phyloP scores from a whole-genome alignment of 1,140 invertebrate genomes.

The Pseudomyrmex cubaensis region DNA sequence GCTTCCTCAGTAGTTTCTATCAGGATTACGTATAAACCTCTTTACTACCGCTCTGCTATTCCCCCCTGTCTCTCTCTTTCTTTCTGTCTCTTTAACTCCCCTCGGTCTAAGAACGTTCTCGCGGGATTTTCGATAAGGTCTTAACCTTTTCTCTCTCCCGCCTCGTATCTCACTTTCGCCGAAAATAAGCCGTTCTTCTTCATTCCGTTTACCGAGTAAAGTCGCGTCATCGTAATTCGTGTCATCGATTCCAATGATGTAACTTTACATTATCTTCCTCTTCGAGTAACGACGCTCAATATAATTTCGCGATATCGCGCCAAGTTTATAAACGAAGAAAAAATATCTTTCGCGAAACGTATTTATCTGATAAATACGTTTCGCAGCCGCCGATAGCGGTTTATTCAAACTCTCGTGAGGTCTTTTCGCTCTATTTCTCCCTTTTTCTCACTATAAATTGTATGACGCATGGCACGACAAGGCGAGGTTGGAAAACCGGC shows the following conservation, averaged over 20 bases:
- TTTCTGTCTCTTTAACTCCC: slow-evolving; percentile 19
- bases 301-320: slow-evolving; percentile 17
- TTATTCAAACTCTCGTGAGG: slow-evolving; percentile 40
- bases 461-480: slow-evolving; percentile 44
- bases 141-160: slow-evolving; percentile 40
- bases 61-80: not conserved
- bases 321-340: slow-evolving; percentile 5
- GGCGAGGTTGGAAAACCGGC: slow-evolving; percentile 42
- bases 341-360: not conserved
- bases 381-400: slow-evolving; percentile 10
- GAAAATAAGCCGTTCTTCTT: slow-evolving; percentile 54
- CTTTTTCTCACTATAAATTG: slow-evolving; percentile 44
- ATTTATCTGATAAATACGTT: not conserved
- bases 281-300: not conserved
- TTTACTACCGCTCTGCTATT: slow-evolving; percentile 3
- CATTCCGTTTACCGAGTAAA: slow-evolving; percentile 27
- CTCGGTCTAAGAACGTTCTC: slow-evolving; percentile 29
- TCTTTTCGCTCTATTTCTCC: slow-evolving; percentile 10
- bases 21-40: slow-evolving; percentile 59
- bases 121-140: slow-evolving; percentile 55
- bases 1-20: slow-evolving; percentile 62
- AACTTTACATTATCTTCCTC: slow-evolving; percentile 17
- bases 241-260: slow-evolving; percentile 36
- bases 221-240: slow-evolving; percentile 27
- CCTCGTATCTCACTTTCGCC: not conserved